phyloP scores from a whole-genome alignment of 1,140 invertebrate genomes.

The Drosophila lacertosa region DNA sequence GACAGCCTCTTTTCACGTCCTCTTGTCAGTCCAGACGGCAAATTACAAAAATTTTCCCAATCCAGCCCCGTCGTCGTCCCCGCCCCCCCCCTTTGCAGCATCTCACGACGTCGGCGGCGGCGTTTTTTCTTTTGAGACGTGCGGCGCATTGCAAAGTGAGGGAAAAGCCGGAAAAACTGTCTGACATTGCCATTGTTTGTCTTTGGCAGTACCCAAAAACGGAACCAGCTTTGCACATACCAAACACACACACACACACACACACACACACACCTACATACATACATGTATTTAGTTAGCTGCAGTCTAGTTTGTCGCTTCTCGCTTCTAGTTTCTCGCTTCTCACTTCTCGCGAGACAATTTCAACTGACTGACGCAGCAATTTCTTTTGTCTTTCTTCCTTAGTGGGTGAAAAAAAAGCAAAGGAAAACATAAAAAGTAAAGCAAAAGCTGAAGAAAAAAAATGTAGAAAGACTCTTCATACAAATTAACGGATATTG shows the following conservation, averaged over 20 bases:
- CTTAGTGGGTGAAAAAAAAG: slow-evolving; percentile 12
- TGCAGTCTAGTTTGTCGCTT: slow-evolving; percentile 30
- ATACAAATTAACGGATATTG: slow-evolving; percentile 62
- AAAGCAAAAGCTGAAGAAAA: background rate
- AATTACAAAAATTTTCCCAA: slow-evolving; percentile 36
- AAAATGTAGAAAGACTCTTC: slow-evolving; percentile 12
- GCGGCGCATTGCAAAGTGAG: slow-evolving; percentile 41
- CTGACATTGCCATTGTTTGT: slow-evolving; percentile 52
- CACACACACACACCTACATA: background rate
- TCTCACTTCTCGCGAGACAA: slow-evolving; percentile 32
- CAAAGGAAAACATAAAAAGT: background rate
- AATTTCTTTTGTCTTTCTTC: slow-evolving; percentile 59
- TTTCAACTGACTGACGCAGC: slow-evolving; percentile 54
- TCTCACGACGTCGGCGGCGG: slow-evolving; percentile 28
- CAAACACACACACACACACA: slow-evolving; percentile 6
- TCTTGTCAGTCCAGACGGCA: slow-evolving; percentile 34
- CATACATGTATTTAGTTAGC: slow-evolving; percentile 28
- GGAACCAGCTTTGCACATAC: slow-evolving; percentile 25
- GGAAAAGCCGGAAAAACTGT: slow-evolving; percentile 48
- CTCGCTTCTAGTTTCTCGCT: slow-evolving; percentile 20
- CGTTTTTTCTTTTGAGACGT: slow-evolving; percentile 42
- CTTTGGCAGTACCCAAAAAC: slow-evolving; percentile 50
- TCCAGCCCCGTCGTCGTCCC: slow-evolving; percentile 13
- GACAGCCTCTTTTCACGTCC: slow-evolving; percentile 33
- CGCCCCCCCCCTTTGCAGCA: slow-evolving; percentile 9